Percentiles rank a stretch among this genome's conserved stretches.
Evolutionary conservation across 2,797 vertebrate species (phyloP).

Genomic region (Labroides dimidiatus): DNA sequence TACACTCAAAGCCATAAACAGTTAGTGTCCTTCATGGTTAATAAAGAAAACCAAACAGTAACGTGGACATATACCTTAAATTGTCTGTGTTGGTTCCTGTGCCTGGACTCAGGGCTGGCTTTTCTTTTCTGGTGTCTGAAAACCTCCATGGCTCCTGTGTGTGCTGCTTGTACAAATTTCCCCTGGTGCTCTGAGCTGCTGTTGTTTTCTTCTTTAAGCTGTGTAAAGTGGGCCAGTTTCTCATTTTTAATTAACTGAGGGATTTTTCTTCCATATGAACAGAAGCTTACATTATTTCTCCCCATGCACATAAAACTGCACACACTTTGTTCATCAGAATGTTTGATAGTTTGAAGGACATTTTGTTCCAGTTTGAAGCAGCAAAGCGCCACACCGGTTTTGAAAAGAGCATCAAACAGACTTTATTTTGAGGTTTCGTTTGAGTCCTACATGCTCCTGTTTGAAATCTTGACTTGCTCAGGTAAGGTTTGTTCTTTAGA

Average conservation of each 20-base stretch:
- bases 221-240: background rate
- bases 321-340: background rate
- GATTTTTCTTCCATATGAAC: background rate
- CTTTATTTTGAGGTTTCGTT: background rate
- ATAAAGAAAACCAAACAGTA: too few relatives aligned
- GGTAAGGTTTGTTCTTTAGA: constrained; percentile 6
- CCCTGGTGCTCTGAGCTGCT: too few relatives aligned
- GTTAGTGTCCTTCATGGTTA: too few relatives aligned
- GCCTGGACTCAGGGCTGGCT: too few relatives aligned
- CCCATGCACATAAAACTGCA: background rate
- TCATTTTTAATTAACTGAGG: background rate
- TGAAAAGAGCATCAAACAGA: background rate
- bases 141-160: background rate
- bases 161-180: background rate
- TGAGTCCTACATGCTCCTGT: constrained; percentile 5
- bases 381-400: background rate
- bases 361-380: background rate
- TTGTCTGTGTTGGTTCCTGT: too few relatives aligned
- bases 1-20: too few relatives aligned
- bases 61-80: too few relatives aligned
- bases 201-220: too few relatives aligned
- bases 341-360: background rate
- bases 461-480: constrained; percentile 1
- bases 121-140: too few relatives aligned
- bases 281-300: background rate